Evolutionary conservation across 2,888 invertebrate genomes (phyloP), one percentile per base, ranked within the genome.

Genomic region (Pollenia angustigena): DNA sequence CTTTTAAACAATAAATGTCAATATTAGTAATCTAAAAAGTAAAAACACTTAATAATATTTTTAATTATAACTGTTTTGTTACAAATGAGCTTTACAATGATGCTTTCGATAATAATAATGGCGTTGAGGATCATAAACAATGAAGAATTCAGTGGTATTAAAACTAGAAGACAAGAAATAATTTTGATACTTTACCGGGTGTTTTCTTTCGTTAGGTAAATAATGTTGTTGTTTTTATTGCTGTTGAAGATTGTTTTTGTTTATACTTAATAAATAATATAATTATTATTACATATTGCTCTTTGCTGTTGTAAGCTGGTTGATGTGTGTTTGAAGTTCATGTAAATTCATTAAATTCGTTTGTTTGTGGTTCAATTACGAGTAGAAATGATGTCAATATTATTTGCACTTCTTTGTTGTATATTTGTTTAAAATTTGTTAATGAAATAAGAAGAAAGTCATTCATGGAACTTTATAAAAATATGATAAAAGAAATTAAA

Each of bases 291-390:
- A 23, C 8, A 40, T 40, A 12, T 3, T 11, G 6, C 14, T 1
- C 23, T 12, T 32, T 60, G 14, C 10, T 52, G 52, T 52, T 52
- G 23, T 56, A 12, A 56, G 18, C 23, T 23, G 18, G 2, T 56
- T 56, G 23, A 56, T 32, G 40, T 40, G 40, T 60, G 58, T 40
- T 60, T 40, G n/a, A n/a, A 60, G 58, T 60, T 58, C 32, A 32
- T 60, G 58, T 60, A n/a, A 60, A 60, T 14, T 8, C 58, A 60
- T 40, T 60, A 40, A 60, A 60, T 60, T n/a, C n/a, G 32, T 60
- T 40, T 60, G 4, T 60, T 60, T 60, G 40, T 60, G 58, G 40
- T 60, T 60, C 40, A 14, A 60, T 60, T 60, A 40, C 40, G 40
- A 60, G 2, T 60, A 8, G 8, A 58, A 60, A 60, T 8, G n/a